Evolutionary conservation across 2,797 vertebrate genomes (phyloP).

Genomic region (Eulemur mongoz): DNA sequence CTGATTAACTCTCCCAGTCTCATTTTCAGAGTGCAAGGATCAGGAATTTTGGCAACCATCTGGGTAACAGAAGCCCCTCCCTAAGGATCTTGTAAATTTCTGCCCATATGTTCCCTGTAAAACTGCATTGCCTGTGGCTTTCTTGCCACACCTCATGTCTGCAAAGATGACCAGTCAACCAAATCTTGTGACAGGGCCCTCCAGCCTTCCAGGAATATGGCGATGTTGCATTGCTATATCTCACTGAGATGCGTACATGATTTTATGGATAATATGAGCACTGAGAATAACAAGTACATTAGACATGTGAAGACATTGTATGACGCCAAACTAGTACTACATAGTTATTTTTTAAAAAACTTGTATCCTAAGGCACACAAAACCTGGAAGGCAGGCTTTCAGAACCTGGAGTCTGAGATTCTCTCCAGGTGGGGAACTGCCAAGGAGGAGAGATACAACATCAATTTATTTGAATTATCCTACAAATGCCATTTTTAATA

Average conservation of each 20-base stretch:
- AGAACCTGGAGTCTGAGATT: neutral
- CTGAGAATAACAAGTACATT: neutral
- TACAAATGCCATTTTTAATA: neutral
- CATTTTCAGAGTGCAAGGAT: slow-evolving; percentile 50
- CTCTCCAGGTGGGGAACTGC: neutral
- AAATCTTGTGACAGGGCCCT: neutral
- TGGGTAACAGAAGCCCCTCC: slow-evolving; percentile 62
- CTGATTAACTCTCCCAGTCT: slow-evolving; percentile 60
- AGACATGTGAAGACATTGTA: neutral
- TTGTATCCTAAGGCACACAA: neutral
- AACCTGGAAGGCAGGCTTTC: neutral
- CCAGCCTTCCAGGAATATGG: slow-evolving; percentile 1
- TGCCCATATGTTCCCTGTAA: slow-evolving; percentile 28
- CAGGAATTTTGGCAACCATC: slow-evolving; percentile 54
- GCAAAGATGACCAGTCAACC: neutral
- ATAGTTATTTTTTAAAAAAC: neutral
- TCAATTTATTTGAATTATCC: neutral
- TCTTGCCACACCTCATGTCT: neutral
- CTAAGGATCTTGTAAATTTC: slow-evolving; percentile 52
- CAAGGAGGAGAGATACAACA: neutral
- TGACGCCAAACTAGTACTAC: neutral
- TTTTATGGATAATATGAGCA: slow-evolving; percentile 2
- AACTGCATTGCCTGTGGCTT: slow-evolving; percentile 12
- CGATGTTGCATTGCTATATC: neutral
- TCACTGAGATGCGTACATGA: neutral